Base-by-base conservation (phyloP, 1,140 invertebrate genomes). In the Macrobrachium nipponense region DNA sequence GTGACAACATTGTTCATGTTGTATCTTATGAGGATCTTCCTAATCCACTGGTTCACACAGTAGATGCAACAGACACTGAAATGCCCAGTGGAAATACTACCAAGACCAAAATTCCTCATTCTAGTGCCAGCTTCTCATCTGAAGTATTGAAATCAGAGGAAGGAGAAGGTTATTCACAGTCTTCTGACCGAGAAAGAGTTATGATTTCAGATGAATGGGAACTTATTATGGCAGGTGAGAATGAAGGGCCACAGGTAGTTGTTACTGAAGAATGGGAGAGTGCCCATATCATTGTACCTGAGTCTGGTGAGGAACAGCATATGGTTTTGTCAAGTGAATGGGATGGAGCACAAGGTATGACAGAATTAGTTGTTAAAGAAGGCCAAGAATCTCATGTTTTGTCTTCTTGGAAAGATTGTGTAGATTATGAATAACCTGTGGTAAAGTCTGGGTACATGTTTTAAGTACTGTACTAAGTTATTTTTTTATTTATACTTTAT, bases 121-220 rank as follows among this genome's bases (percentile, higher is more conserved):
- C 83, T 44, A 80, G 70, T 62, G 58, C 80, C 5, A 73, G 51
- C 20, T 51, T 51, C 51, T 51, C 51, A 12, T 51, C 51, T 51
- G 51, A 51, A 51, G 51, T 51, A 10, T 61, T 86, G 18, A 76
- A 76, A 5, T 43, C 64, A 73, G 20, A 44, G 23, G 18, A 60
- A 64, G 77, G 59, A 70, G 27, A 73, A 27, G 77, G 64, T 14
- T 82, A 82, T 44, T 43, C 80, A 12, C 80, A 82, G 58, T 36
- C 58, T 17, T 27, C 8, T 73, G 80, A 75, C 8, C 60, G 58
- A 43, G 20, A 58, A 73, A 82, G 58, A 43, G 70, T 75, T 2
- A 86, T 86, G 77, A 80, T 80, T 86, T 36, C 77, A 61, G 84
- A 86, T 3, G 84, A 62, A 27, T 86, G 84, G 84, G 84, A 86